These are phyloP conservation scores for Oreochromis mossambicus DNA, from an alignment of 2,797 vertebrate species.

Conservation along the genomic window DNA sequence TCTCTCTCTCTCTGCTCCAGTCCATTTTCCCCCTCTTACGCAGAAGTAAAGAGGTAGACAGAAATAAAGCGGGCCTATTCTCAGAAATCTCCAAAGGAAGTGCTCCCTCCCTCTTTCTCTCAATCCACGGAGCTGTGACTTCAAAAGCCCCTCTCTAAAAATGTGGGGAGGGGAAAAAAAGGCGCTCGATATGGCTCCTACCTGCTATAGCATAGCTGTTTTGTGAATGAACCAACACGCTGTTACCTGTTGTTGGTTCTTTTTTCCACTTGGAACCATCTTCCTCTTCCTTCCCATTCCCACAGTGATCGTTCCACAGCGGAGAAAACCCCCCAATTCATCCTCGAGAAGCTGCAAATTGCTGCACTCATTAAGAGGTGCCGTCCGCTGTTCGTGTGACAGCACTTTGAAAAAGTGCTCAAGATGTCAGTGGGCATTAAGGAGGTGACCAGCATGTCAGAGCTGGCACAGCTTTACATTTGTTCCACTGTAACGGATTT, in stretches of 20 bases:
- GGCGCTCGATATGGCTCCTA: background rate
- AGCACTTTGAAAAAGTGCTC: background rate
- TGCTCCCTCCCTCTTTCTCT: background rate
- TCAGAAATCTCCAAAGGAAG: slow-evolving; percentile 48
- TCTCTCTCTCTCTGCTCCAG: slow-evolving; percentile 15
- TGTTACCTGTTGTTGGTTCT: slow-evolving; percentile 8
- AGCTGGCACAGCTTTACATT: background rate
- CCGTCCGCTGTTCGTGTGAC: background rate
- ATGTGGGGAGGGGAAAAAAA: background rate
- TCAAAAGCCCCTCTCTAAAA: slow-evolving; percentile 37
- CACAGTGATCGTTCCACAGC: background rate
- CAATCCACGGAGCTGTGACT: slow-evolving; percentile 11
- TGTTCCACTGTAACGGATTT: background rate
- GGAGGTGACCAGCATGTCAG: background rate
- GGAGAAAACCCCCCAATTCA: background rate
- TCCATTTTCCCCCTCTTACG: slow-evolving; percentile 1
- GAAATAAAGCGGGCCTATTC: slow-evolving; percentile 48
- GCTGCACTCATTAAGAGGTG: background rate
- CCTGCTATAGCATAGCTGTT: background rate
- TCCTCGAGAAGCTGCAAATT: background rate
- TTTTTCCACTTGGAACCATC: background rate
- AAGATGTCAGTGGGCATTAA: background rate
- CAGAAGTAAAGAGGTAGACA: slow-evolving; percentile 12
- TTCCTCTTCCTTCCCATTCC: background rate
- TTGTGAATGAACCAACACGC: slow-evolving; percentile 23